Base-by-base conservation (phyloP, 2,888 invertebrate species). In the Metacarcinus magister region DNA sequence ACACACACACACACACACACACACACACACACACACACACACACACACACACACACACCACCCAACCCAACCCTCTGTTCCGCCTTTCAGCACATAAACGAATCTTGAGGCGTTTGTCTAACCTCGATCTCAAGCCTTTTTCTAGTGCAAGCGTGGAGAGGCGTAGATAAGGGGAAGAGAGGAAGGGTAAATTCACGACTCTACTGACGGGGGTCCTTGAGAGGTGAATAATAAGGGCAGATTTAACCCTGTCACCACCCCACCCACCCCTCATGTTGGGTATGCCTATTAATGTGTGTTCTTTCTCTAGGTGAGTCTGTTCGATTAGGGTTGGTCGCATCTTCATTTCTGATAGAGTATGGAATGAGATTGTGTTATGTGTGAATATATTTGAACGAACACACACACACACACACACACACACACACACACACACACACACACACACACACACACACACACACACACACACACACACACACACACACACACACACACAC, bases 401-500 rank as follows among this genome's bases (percentile, higher is more conserved):
- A n/a, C 67, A 67, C 16, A 67, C 67, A 67, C 2, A 23, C 19
- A 4, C 67, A 16, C 67, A 23, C 67, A n/a, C n/a, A 23, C n/a
- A 23, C n/a, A n/a, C n/a, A 8, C n/a, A 46, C 46, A 46, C 48
- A 82, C 82, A 46, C 60, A 46, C 44, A 46, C 44, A 87, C 39
- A 87, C 46, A 75, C 46, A 87, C 32, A 44, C 46, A 75, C 46
- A 94, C 43, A 94, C 19, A 48, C 46, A 94, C 46, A 48, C 28
- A 94, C 46, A 87, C 28, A 93, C 39, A 48, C 54, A 93, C 28
- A 54, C 39, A 32, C 28, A 32, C 28, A 93, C 54, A 54, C n/a
- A 48, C 39, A 48, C 60, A 32, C 54, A 54, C 54, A 54, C 54
- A 54, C 54, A 54, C 54, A 54, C 54, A 54, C 54, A 54, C 54